A percentile compares a stretch with the other conserved stretches of the same genome.
Evolutionary conservation across 2,888 invertebrate species (phyloP).

Genomic region (Strigamia maritima): DNA sequence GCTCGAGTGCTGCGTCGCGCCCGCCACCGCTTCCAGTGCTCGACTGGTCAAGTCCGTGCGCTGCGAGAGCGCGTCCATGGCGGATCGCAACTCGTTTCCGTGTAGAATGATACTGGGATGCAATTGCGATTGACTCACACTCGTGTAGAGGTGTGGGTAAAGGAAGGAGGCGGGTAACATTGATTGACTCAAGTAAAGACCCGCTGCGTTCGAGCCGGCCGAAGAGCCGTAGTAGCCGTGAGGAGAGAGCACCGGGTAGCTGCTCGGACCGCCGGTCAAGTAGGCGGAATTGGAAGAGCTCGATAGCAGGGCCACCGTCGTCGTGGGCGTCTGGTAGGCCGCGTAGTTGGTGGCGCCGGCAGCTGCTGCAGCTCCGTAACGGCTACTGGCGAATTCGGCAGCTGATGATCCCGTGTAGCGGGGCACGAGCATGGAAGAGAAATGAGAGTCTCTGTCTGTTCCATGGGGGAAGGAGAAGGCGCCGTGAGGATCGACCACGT

Average conservation of each 20-base stretch:
- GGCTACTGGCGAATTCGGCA: conserved; percentile 41
- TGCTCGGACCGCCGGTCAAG: conserved; percentile 41
- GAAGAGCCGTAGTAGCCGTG: conserved; percentile 44
- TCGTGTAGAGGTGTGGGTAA: conserved; percentile 50
- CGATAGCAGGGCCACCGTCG: conserved; percentile 43
- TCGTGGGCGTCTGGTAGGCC: conserved; percentile 43
- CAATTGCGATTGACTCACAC: conserved; percentile 47
- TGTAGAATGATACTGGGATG: conserved; percentile 45
- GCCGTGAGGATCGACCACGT: conserved; percentile 40
- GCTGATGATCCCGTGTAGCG: conserved; percentile 40
- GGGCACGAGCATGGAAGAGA: conserved; percentile 42
- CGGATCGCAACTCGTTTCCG: conserved; percentile 43
- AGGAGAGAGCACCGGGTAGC: conserved; percentile 44
- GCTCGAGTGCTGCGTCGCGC: not conserved
- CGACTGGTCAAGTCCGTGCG: conserved; percentile 36
- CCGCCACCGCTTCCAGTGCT: conserved; percentile 36
- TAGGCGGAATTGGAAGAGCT: conserved; percentile 40
- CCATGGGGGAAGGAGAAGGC: conserved; percentile 39
- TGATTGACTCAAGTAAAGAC: conserved; percentile 46
- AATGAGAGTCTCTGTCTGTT: conserved; percentile 39
- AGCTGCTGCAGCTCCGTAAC: conserved; percentile 37
- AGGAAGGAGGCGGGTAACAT: conserved; percentile 49
- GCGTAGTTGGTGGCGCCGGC: conserved; percentile 38
- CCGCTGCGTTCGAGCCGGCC: conserved; percentile 45
- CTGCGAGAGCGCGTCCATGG: conserved; percentile 42